Conservation (phyloP, 1,140 invertebrate genomes). For the Drosophila nannoptera region DNA sequence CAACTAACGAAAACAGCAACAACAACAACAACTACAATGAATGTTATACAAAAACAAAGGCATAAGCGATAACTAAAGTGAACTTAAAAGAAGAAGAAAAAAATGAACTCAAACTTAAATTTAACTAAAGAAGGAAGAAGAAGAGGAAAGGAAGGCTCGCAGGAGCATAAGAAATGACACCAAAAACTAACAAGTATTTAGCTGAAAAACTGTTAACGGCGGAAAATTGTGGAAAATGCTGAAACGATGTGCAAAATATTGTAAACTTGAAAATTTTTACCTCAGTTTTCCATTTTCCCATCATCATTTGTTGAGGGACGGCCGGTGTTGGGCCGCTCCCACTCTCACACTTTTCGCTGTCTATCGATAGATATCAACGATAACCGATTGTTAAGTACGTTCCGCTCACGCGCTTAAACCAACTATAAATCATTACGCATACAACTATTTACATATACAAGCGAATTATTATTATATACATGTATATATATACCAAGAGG, state of each 20-base stretch:
- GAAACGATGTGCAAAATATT: too few species aligned
- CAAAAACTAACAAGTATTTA: constrained; percentile 16
- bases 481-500: background rate
- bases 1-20: constrained; percentile 12
- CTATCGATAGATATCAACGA: too few species aligned
- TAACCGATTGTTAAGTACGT: too few species aligned
- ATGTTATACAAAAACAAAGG: constrained; percentile 11
- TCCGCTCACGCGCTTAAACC: background rate
- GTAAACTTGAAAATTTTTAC: too few species aligned
- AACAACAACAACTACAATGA: constrained; percentile 2
- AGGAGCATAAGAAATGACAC: background rate
- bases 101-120: constrained; percentile 18
- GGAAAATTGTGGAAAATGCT: too few species aligned
- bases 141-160: too few species aligned
- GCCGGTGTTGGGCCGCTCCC: too few species aligned
- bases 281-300: too few species aligned
- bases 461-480: background rate
- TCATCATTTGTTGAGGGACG: too few species aligned
- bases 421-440: constrained; percentile 29
- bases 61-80: constrained; percentile 26
- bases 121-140: constrained; percentile 11
- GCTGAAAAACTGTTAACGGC: constrained; percentile 21
- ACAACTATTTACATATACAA: constrained; percentile 53
- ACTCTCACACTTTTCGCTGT: too few species aligned
- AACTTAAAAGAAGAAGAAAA: constrained; percentile 40